Evolutionary conservation across 2,888 invertebrate genomes (phyloP), one percentile per base, ranked within the genome.

Genomic region (Hydraecia micacea): DNA sequence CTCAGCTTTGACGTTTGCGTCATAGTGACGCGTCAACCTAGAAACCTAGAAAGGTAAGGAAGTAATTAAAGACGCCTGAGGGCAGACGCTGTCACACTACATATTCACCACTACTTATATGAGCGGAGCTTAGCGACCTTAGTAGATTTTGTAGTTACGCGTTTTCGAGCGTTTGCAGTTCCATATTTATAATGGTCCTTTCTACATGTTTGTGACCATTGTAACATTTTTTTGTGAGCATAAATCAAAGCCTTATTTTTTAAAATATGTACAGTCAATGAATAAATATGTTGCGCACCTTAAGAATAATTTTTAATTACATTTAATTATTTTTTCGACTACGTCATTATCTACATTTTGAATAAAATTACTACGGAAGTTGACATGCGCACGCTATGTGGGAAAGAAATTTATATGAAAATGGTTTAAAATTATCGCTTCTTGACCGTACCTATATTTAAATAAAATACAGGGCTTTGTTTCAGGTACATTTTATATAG

Each of bases 21-120:
- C 39, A 77, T 79, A 84, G 73, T 76, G 83, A 83, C 73, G 86
- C 80, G 75, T 49, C 85, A 89, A 88, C 88, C 88, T 86, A 89
- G 82, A 89, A 89, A 89, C 88, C 88, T 80, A 89, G 86, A 88
- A 88, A 88, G 73, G 89, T 75, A 72, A 86, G 83, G 85, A 77
- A 84, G 89, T 86, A 88, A 89, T 89, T 89, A 89, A 89, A 86
- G 88, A 82, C 52, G 83, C 86, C 79, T 77, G 32, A 79, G 80
- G 88, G 84, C 65, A 78, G 75, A 67, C 66, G 28, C 49, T 74
- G 73, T 73, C 60, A 75, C 21, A 42, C 63, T 55, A 69, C 52
- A 39, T 55, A 55, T 28, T 66, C 25, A 67, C 70, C 66, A 84
- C 65, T 70, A 73, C 66, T 80, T 77, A 52, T 63, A 66, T 46